These are phyloP conservation scores for Blomia tropicalis DNA, from an alignment of 2,888 invertebrate species.

Conservation along the genomic window DNA sequence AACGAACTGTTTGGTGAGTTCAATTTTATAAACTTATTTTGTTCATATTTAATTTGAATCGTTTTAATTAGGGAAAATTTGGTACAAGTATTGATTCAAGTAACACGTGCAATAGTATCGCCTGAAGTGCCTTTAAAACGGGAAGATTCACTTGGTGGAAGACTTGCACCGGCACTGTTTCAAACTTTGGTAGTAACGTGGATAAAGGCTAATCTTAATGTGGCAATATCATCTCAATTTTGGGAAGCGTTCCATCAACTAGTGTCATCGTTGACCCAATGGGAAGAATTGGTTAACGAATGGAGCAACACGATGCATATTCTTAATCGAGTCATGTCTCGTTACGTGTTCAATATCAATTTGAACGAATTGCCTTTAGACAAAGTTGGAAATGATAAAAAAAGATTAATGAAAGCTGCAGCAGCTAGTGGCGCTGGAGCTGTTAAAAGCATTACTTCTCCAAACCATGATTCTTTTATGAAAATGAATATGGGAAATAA, in stretches of 20 bases:
- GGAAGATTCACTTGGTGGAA: slow-evolving; percentile 43
- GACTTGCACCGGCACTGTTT: slow-evolving; percentile 39
- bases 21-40: background rate
- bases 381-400: slow-evolving; percentile 50
- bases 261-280: slow-evolving; percentile 68
- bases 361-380: slow-evolving; percentile 67
- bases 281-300: slow-evolving; percentile 84
- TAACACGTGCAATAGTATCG: slow-evolving; percentile 69
- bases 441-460: background rate
- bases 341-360: slow-evolving; percentile 86
- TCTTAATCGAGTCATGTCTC: slow-evolving; percentile 75
- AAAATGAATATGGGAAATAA: background rate
- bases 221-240: slow-evolving; percentile 65
- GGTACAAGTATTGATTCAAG: slow-evolving; percentile 65
- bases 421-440: background rate
- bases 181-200: slow-evolving; percentile 85
- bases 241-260: slow-evolving; percentile 87
- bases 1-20: slow-evolving; percentile 67
- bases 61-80: slow-evolving; percentile 56
- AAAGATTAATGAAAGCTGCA: slow-evolving; percentile 42
- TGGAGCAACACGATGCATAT: slow-evolving; percentile 99
- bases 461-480: too few relatives aligned
- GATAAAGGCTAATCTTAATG: slow-evolving; percentile 92
- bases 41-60: background rate
- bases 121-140: slow-evolving; percentile 57